phyloP scores from a whole-genome alignment of 1,140 invertebrate genomes.

The Lepidurus apus region DNA sequence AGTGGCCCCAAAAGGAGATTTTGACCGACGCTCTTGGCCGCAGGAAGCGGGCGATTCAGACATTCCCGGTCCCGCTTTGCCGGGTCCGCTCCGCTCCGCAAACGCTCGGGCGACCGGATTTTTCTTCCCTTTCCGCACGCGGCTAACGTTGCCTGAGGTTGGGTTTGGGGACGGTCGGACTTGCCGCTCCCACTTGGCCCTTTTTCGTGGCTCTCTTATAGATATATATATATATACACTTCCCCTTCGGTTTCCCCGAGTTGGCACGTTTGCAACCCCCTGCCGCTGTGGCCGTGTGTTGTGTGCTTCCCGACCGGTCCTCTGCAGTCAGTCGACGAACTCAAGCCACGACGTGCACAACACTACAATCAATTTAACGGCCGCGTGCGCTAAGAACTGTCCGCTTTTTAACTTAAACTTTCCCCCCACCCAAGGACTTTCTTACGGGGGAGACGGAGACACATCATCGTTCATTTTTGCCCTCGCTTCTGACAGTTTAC shows the following conservation, averaged over 20 bases:
- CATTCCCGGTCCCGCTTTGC: neutral
- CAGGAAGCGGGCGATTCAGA: neutral
- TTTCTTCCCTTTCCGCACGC: neutral
- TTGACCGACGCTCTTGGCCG: neutral
- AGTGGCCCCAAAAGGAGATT: neutral
- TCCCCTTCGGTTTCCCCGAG: neutral
- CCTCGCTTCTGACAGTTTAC: too few species aligned
- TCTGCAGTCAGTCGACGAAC: constrained; percentile 2
- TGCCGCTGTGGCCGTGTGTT: neutral
- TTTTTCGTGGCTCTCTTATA: neutral
- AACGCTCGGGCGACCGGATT: neutral
- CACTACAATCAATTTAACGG: neutral
- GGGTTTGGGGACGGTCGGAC: neutral
- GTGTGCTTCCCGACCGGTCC: neutral
- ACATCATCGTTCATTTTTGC: too few species aligned
- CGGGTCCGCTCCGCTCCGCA: neutral
- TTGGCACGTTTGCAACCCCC: neutral
- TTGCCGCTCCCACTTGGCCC: constrained; percentile 16
- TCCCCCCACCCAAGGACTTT: neutral
- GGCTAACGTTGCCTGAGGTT: neutral
- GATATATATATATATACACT: neutral
- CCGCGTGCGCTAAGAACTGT: neutral
- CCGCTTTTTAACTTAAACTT: neutral
- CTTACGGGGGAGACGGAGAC: too few species aligned
- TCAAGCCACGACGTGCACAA: neutral